Base-by-base conservation (phyloP, 1,140 invertebrate species). In the Heliconius congener region DNA sequence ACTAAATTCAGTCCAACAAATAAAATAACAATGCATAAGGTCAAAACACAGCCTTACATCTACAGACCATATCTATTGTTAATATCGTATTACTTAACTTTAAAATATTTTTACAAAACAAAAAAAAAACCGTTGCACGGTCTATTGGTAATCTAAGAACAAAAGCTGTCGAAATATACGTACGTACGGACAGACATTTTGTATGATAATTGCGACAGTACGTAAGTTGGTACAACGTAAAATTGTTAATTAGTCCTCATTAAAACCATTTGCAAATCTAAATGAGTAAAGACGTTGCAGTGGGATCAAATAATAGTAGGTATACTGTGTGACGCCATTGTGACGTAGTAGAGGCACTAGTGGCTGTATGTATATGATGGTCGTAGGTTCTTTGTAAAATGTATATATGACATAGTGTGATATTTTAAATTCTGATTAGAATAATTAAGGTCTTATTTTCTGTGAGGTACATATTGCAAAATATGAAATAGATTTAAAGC, bases 71-170 rank as follows among this genome's bases (percentile, higher is more conserved):
- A 23, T 9, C 55, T 66, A 66, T 66, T 66, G 27, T 27, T 66
- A 66, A 23, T 66, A 66, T 60, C 6, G 27, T 66, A 27, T 66
- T 66, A 13, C 60, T 30, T 13, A 27, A 66, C 2, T 66, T 37
- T 6, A 27, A 60, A 66, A 23, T 66, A 46, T 76, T 70, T 76
- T 76, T 70, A 70, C 39, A 76, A 76, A 76, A 76, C 16, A 19
- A 46, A 76, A 66, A 66, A 23, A 66, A 16, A 13, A 37, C 34
- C 37, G 1, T 70, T 76, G 39, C 74, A 71, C 37, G 30, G 30
- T 71, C 66, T 70, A 76, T 76, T 76, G 66, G 74, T 76, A 76
- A 76, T 39, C 23, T 18, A 70, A 46, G 74, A 76, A 76, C 74
- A 71, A 76, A 76, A 76, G 74, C n/a, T 76, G 42, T 19, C 74